Evolutionary conservation across 2,888 invertebrate genomes (phyloP).

Genomic region (Polydrusus cervinus): DNA sequence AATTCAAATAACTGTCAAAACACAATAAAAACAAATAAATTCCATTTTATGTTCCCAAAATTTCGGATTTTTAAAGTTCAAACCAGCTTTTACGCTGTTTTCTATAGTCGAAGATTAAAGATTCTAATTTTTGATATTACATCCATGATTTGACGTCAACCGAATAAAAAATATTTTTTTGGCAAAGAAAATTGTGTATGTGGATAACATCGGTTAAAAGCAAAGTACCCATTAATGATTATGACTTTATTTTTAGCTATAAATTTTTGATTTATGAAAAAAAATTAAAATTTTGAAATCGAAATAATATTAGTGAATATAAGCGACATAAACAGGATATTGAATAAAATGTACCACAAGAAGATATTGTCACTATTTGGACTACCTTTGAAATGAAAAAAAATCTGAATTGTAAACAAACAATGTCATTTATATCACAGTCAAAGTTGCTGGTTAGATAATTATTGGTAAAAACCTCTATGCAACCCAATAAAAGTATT

Average conservation of each 20-base stretch:
- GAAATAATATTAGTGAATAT: not conserved
- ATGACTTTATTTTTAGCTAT: not conserved
- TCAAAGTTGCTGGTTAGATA: too few relatives aligned
- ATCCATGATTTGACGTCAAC: not conserved
- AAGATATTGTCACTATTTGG: too few relatives aligned
- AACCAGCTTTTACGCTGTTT: not conserved
- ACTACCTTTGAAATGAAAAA: too few relatives aligned
- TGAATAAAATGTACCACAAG: too few relatives aligned
- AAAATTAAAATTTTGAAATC: not conserved
- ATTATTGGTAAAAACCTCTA: too few relatives aligned
- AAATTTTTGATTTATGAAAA: not conserved
- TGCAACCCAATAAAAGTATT: too few relatives aligned
- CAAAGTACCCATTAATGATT: not conserved
- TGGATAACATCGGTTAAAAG: not conserved
- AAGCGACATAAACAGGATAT: too few relatives aligned
- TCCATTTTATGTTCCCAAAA: not conserved
- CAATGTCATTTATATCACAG: too few relatives aligned
- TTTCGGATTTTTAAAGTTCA: constrained; percentile 1
- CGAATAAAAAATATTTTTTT: constrained; percentile 3
- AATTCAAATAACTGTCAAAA: not conserved
- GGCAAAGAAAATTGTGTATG: not conserved
- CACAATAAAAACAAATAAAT: constrained; percentile 2
- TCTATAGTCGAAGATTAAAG: not conserved
- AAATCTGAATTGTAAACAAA: too few relatives aligned
- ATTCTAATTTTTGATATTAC: not conserved